Evolutionary conservation across 2,888 invertebrate genomes (phyloP).

Genomic region (Pandemis cinnamomeana): DNA sequence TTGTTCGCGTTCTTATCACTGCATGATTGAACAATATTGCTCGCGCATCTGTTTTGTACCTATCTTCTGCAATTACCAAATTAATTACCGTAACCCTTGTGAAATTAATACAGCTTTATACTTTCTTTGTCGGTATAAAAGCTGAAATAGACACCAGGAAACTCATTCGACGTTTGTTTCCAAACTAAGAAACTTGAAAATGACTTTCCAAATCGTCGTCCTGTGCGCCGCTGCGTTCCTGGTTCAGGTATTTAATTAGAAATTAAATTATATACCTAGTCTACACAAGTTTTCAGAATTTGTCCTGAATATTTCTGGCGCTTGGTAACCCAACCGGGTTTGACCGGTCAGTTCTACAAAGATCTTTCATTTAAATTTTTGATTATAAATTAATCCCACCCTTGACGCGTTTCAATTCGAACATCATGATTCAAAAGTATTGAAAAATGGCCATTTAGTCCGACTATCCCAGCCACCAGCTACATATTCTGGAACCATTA

Average conservation of each 20-base stretch:
- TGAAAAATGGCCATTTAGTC: no score
- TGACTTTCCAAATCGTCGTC: slow-evolving; percentile 18
- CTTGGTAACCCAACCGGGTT: no score
- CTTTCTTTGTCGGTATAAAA: slow-evolving; percentile 12
- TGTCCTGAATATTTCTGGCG: no score
- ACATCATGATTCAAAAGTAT: no score
- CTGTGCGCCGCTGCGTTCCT: slow-evolving; percentile 23
- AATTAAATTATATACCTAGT: not conserved
- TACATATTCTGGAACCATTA: no score
- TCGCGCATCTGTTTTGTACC: not conserved
- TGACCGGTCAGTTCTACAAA: no score
- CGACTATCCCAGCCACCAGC: no score
- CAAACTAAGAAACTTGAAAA: not conserved
- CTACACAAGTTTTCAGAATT: no score
- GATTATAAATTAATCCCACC: no score
- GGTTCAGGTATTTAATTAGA: slow-evolving; percentile 19
- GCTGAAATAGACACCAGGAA: not conserved
- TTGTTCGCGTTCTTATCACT: not conserved
- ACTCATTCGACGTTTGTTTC: not conserved
- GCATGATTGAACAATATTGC: not conserved
- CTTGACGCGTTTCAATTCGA: no score
- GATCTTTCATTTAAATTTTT: no score
- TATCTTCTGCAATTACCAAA: not conserved
- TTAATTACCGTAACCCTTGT: not conserved
- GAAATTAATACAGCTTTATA: not conserved